Percentiles rank a stretch among this genome's conserved stretches.
Conservation (phyloP, 92 coral and sea anemone genomes). For the Plumapathes pennacea region DNA sequence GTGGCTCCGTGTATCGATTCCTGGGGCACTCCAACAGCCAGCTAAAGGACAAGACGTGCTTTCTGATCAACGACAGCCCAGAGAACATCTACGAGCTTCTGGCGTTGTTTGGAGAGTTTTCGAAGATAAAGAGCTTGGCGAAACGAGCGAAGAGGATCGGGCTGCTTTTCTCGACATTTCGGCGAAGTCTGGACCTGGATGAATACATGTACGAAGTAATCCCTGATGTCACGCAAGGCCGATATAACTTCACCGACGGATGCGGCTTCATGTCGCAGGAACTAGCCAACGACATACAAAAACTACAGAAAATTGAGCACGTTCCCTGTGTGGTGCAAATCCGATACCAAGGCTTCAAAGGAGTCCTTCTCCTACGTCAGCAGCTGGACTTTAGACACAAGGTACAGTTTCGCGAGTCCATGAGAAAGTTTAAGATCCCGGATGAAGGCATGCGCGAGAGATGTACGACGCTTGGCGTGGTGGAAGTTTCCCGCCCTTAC, state of each 20-base stretch:
- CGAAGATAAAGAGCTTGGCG: slow-evolving; percentile 60
- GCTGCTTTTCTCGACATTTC: slow-evolving; percentile 74
- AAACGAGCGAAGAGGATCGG: slow-evolving; percentile 85
- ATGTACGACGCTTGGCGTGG: slow-evolving; percentile 76
- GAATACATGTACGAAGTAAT: slow-evolving; percentile 55
- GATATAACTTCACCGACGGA: slow-evolving; percentile 76
- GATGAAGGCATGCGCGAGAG: slow-evolving; percentile 65
- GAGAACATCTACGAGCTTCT: slow-evolving; percentile 70
- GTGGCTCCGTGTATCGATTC: slow-evolving; percentile 65
- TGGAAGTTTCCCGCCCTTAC: slow-evolving; percentile 90
- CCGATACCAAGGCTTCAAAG: slow-evolving; percentile 83
- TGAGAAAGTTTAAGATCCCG: slow-evolving; percentile 77
- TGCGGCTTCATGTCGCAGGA: slow-evolving; percentile 87
- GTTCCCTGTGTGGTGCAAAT: slow-evolving; percentile 80
- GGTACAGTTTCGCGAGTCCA: slow-evolving; percentile 85
- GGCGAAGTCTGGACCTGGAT: slow-evolving; percentile 49
- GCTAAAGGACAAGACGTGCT: slow-evolving; percentile 76
- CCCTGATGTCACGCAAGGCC: slow-evolving; percentile 55
- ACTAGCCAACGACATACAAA: slow-evolving; percentile 71
- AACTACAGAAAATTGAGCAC: slow-evolving; percentile 33
- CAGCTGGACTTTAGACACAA: slow-evolving; percentile 37
- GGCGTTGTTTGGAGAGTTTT: slow-evolving; percentile 71
- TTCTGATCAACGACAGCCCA: slow-evolving; percentile 68
- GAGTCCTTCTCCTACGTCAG: slow-evolving; percentile 68
- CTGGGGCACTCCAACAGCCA: slow-evolving; percentile 86